Conservation (phyloP, 2,888 invertebrate species). For the Drosophila eohydei region DNA sequence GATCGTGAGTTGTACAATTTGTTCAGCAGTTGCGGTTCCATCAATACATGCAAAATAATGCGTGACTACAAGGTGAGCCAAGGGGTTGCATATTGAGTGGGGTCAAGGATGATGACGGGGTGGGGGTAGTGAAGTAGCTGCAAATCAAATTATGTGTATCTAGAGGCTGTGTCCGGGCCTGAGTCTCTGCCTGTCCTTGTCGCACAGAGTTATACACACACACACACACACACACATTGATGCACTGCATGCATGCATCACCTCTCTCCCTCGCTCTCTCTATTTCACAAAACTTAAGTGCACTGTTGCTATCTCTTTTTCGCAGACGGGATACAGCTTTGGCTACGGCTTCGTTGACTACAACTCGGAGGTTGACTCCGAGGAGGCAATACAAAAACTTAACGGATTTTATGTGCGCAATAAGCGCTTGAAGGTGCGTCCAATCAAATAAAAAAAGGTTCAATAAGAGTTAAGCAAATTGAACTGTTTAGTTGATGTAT, state of each 20-base stretch:
- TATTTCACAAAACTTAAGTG: conserved; percentile 3
- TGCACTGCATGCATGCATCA: not conserved
- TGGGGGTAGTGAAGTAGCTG: not conserved
- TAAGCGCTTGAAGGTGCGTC: conserved; percentile 93
- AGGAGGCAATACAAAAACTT: conserved; percentile 92
- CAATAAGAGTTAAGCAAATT: not conserved
- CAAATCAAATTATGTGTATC: conserved; percentile 2
- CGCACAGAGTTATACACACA: conserved; percentile 24
- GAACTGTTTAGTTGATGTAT: not conserved
- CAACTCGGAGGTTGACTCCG: conserved; percentile 92
- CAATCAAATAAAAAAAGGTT: not conserved
- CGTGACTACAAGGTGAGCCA: conserved; percentile 91
- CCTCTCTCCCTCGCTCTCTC: not conserved
- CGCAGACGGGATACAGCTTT: conserved; percentile 95
- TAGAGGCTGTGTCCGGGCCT: not conserved
- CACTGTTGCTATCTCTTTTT: conserved; percentile 14
- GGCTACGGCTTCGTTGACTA: conserved; percentile 98
- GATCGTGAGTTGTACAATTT: conserved; percentile 95
- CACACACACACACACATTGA: conserved; percentile 28
- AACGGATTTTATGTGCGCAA: conserved; percentile 96
- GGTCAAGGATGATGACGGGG: not conserved
- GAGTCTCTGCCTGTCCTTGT: conserved; percentile 32
- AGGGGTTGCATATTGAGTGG: not conserved
- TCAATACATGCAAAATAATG: conserved; percentile 96
- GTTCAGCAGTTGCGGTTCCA: conserved; percentile 94